Evolutionary conservation across 2,888 invertebrate genomes (phyloP).

Genomic region (Cecidostiba fungosa): DNA sequence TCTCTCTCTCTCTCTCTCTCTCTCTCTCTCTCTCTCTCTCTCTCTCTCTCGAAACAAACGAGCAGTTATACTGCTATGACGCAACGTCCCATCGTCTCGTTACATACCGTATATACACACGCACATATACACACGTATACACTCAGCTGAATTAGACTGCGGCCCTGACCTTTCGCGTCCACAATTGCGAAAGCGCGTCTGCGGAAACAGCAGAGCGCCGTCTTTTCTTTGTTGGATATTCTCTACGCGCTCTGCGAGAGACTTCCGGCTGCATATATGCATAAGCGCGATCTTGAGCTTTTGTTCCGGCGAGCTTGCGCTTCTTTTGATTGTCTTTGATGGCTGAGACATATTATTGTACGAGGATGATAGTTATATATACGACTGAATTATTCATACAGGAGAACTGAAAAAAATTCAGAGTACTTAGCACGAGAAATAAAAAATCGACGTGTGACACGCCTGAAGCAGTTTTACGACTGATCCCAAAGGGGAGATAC

Average conservation of each 20-base stretch:
- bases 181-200: slow-evolving; percentile 8
- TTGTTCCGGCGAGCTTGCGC: not conserved
- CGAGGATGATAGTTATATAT: no score
- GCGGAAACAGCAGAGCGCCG: not conserved
- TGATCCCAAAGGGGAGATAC: not conserved
- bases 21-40: no score
- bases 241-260: not conserved
- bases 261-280: slow-evolving; percentile 38
- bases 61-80: not conserved
- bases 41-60: not conserved
- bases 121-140: not conserved
- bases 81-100: not conserved
- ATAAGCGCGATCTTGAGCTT: not conserved
- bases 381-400: not conserved
- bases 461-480: not conserved
- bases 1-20: not conserved
- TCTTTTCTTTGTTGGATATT: not conserved
- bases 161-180: slow-evolving; percentile 58
- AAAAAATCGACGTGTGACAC: not conserved
- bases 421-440: no score
- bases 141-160: slow-evolving; percentile 57
- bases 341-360: not conserved
- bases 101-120: not conserved
- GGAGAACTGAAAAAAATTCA: not conserved
- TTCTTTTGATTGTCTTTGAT: not conserved